Evolutionary conservation across 2,888 invertebrate genomes (phyloP).

Genomic region (Drosophila hamatofila): DNA sequence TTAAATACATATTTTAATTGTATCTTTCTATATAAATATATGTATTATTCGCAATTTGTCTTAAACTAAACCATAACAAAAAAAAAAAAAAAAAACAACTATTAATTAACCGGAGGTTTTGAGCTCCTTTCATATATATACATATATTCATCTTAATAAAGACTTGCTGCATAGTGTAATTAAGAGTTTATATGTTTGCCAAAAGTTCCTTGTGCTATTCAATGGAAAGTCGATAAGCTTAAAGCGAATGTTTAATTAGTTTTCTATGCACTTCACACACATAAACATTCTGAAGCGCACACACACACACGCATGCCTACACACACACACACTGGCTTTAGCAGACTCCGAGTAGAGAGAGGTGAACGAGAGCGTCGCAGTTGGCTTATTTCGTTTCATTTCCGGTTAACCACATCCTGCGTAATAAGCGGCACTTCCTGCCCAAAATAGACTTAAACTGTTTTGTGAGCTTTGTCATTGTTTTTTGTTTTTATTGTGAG

Average conservation of each 20-base stretch:
- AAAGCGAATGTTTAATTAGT: slow-evolving; percentile 62
- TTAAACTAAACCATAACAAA: no score
- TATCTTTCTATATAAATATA: no score
- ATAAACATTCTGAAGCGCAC: neutral
- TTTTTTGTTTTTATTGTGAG: slow-evolving; percentile 75
- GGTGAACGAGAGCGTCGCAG: slow-evolving; percentile 61
- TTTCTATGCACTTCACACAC: slow-evolving; percentile 49
- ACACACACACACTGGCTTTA: slow-evolving; percentile 1
- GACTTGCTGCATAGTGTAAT: slow-evolving; percentile 16
- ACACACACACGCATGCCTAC: slow-evolving; percentile 10
- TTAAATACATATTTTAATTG: no score
- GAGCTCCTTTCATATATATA: no score
- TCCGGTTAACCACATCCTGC: slow-evolving; percentile 81
- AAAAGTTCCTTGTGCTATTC: slow-evolving; percentile 25
- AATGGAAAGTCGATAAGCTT: slow-evolving; percentile 49
- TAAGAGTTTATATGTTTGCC: neutral
- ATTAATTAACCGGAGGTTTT: no score
- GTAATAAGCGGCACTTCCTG: slow-evolving; percentile 80
- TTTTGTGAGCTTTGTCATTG: slow-evolving; percentile 66
- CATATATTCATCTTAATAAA: neutral
- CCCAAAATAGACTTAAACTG: slow-evolving; percentile 75
- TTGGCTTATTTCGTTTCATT: slow-evolving; percentile 81
- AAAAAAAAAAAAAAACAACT: no score
- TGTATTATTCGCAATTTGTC: no score
- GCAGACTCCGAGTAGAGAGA: slow-evolving; percentile 9